A percentile compares a stretch with the other conserved stretches of the same genome.
phyloP scores from a whole-genome alignment of 2,888 invertebrate species.

The Alloscopus bannaensis region DNA sequence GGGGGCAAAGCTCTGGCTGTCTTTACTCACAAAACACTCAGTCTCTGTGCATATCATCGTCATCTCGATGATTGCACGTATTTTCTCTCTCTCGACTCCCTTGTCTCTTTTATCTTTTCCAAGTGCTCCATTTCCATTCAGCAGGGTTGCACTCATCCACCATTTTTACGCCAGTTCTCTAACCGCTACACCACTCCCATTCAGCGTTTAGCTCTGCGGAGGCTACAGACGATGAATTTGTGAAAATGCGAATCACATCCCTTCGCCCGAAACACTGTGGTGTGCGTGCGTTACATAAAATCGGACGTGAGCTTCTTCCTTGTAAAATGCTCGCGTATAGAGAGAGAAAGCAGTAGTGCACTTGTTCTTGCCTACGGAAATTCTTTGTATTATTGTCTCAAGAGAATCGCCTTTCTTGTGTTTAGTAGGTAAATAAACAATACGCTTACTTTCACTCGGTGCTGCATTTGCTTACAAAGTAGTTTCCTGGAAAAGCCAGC shows the following conservation, averaged over 20 bases:
- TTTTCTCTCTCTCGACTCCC: conserved; percentile 5
- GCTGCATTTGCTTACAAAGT: too few relatives aligned
- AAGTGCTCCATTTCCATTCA: conserved; percentile 5
- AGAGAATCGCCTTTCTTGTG: too few relatives aligned
- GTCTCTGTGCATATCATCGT: conserved; percentile 18
- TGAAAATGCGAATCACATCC: not conserved
- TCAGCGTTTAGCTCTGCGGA: not conserved
- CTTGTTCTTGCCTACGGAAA: too few relatives aligned
- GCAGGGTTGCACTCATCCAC: not conserved
- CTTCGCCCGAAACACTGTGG: not conserved
- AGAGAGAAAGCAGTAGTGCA: too few relatives aligned
- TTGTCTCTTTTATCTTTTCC: not conserved
- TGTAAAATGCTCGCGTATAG: too few relatives aligned
- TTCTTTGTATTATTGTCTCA: too few relatives aligned
- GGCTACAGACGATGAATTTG: too few relatives aligned
- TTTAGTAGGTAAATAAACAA: too few relatives aligned
- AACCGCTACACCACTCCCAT: not conserved
- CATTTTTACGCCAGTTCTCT: not conserved
- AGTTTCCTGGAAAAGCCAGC: too few relatives aligned
- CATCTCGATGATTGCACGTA: not conserved
- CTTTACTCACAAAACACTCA: conserved; percentile 12
- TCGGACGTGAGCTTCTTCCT: not conserved
- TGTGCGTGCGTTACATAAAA: not conserved
- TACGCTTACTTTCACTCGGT: too few relatives aligned
- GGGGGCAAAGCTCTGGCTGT: conserved; percentile 6